A percentile compares a stretch with the other conserved stretches of the same genome.
These are phyloP conservation scores for Orthosia cruda DNA, from an alignment of 2,888 invertebrate genomes.

Conservation along the genomic window DNA sequence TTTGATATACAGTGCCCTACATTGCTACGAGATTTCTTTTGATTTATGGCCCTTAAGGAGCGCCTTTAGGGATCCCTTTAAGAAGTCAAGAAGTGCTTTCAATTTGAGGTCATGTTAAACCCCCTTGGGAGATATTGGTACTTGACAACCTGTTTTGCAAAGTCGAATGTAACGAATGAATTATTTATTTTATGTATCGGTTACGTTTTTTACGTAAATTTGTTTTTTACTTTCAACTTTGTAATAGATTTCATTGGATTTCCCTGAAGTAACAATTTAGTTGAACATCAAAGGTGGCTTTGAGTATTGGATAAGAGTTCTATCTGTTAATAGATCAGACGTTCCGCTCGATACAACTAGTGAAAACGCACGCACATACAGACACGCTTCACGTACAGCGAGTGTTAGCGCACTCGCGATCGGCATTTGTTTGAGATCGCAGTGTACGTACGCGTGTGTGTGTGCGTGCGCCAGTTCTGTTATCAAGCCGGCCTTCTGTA, in stretches of 20 bases:
- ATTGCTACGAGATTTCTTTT: conserved; percentile 62
- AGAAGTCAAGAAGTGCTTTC: conserved; percentile 52
- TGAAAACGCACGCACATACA: background rate
- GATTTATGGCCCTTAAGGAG: conserved; percentile 54
- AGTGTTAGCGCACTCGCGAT: background rate
- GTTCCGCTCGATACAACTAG: background rate
- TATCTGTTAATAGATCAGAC: conserved; percentile 2
- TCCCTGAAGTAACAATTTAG: conserved; percentile 34
- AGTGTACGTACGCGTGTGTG: background rate
- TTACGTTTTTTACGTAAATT: conserved; percentile 19
- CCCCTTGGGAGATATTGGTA: conserved; percentile 54
- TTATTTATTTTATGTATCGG: conserved; percentile 56
- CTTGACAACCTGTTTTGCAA: conserved; percentile 51
- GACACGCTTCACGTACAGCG: background rate
- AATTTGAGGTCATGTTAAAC: conserved; percentile 38
- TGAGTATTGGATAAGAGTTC: background rate
- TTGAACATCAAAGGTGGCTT: conserved; percentile 15
- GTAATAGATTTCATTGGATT: conserved; percentile 28
- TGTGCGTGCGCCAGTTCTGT: background rate
- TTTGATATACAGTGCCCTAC: conserved; percentile 51
- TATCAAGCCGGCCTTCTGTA: background rate
- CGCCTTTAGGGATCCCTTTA: conserved; percentile 47
- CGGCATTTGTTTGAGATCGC: background rate
- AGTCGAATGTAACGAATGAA: conserved; percentile 52
- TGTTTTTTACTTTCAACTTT: conserved; percentile 11